A percentile compares a stretch with the other conserved stretches of the same genome.
These are phyloP conservation scores for Istiophorus platypterus DNA, from an alignment of 2,113 vertebrate genomes.

Conservation along the genomic window DNA sequence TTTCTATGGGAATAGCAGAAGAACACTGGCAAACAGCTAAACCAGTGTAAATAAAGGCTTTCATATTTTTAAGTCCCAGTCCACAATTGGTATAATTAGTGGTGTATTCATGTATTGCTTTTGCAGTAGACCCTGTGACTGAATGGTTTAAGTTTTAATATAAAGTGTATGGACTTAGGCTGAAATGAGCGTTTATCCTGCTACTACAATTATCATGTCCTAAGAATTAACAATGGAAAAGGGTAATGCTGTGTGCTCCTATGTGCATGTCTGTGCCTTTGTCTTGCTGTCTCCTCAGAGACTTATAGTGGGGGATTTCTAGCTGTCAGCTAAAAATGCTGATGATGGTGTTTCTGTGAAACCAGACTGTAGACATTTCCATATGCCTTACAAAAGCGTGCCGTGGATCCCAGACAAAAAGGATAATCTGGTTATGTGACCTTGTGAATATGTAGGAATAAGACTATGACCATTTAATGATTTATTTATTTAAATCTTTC, in stretches of 20 bases:
- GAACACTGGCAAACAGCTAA: neutral
- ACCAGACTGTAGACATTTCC: conserved; percentile 65
- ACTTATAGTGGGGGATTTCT: conserved; percentile 52
- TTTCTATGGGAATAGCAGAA: neutral
- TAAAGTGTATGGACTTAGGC: neutral
- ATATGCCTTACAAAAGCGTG: conserved; percentile 46
- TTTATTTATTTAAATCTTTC: conserved; percentile 10
- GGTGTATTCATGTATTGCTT: neutral
- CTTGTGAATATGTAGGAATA: conserved; percentile 57
- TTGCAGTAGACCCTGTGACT: neutral
- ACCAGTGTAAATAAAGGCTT: neutral
- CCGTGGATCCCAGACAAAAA: conserved; percentile 61
- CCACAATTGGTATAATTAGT: neutral
- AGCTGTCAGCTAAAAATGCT: conserved; percentile 70
- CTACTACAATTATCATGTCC: conserved; percentile 12
- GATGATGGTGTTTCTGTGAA: conserved; percentile 64
- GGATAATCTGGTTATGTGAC: conserved; percentile 50
- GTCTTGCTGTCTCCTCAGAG: conserved; percentile 56
- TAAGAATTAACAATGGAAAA: conserved; percentile 29
- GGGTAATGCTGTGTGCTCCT: conserved; percentile 13
- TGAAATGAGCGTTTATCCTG: conserved; percentile 5
- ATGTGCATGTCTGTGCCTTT: conserved; percentile 52
- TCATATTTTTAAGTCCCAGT: neutral
- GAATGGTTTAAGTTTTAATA: neutral
- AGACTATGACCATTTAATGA: conserved; percentile 21